phyloP scores from a whole-genome alignment of 2,113 vertebrate genomes.

The Nyctibius bracteatus region DNA sequence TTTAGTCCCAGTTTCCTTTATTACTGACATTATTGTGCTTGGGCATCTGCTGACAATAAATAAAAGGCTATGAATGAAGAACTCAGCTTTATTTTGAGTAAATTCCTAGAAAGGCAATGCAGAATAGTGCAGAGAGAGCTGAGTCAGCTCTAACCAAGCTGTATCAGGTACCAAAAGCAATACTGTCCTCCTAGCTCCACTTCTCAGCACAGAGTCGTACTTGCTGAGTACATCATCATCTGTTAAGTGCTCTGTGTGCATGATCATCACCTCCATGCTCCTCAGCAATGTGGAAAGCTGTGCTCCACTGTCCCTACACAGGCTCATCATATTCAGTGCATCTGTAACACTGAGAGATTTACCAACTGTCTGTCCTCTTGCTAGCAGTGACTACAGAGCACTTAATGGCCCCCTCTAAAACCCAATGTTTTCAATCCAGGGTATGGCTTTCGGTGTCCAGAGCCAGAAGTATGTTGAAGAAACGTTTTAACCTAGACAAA shows the following conservation, averaged over 20 bases:
- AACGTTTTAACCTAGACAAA: neutral
- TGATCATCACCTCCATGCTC: neutral
- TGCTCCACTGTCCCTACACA: neutral
- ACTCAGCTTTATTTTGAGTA: neutral
- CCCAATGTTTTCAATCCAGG: neutral
- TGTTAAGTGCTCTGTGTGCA: neutral
- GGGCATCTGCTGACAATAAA: neutral
- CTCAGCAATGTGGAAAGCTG: neutral
- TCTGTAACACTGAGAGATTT: neutral
- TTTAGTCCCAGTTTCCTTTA: neutral
- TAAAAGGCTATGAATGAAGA: neutral
- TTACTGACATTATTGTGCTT: neutral
- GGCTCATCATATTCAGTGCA: neutral
- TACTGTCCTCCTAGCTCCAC: neutral
- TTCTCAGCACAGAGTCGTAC: neutral
- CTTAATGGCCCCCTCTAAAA: neutral
- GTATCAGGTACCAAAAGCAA: neutral
- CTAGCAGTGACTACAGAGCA: neutral
- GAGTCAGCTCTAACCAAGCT: neutral
- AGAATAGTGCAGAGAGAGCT: neutral
- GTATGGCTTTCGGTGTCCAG: neutral
- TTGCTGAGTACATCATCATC: neutral
- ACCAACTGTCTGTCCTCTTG: neutral
- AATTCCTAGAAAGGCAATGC: neutral
- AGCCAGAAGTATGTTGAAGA: neutral